These are phyloP conservation scores for Plemyria rubiginata DNA, from an alignment of 2,888 invertebrate genomes.

Conservation along the genomic window DNA sequence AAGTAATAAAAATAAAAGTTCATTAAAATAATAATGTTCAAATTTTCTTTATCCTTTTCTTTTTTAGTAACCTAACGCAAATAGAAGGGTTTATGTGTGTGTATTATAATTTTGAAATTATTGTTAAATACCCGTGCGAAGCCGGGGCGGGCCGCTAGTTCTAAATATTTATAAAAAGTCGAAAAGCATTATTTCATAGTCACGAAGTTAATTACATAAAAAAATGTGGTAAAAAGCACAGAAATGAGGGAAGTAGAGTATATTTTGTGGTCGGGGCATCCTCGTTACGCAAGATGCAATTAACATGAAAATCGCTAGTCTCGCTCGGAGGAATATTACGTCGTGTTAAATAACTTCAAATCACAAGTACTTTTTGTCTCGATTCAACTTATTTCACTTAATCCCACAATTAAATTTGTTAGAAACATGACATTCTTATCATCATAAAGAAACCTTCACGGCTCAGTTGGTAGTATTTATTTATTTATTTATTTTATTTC, in stretches of 20 bases:
- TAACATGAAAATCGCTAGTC: conserved; percentile 67
- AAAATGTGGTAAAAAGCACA: conserved; percentile 41
- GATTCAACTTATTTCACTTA: conserved; percentile 21
- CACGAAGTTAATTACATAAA: conserved; percentile 46
- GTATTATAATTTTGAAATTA: no score
- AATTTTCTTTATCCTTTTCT: no score
- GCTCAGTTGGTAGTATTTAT: no score
- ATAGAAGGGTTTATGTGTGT: no score
- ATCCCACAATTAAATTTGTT: not conserved
- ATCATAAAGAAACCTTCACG: no score
- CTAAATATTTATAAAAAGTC: conserved; percentile 20
- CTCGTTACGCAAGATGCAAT: conserved; percentile 66
- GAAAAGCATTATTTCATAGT: conserved; percentile 41
- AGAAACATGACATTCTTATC: no score
- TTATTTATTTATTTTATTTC: no score
- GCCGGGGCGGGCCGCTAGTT: no score
- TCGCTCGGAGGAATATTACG: conserved; percentile 57
- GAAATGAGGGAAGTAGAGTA: conserved; percentile 49
- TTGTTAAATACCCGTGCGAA: no score
- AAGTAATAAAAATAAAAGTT: no score
- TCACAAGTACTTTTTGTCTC: conserved; percentile 37
- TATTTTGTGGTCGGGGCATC: conserved; percentile 50
- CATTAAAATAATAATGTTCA: no score
- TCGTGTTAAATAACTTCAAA: conserved; percentile 43
- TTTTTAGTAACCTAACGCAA: no score